Conservation (phyloP, 2,113 vertebrate species). For the Scatophagus argus region DNA sequence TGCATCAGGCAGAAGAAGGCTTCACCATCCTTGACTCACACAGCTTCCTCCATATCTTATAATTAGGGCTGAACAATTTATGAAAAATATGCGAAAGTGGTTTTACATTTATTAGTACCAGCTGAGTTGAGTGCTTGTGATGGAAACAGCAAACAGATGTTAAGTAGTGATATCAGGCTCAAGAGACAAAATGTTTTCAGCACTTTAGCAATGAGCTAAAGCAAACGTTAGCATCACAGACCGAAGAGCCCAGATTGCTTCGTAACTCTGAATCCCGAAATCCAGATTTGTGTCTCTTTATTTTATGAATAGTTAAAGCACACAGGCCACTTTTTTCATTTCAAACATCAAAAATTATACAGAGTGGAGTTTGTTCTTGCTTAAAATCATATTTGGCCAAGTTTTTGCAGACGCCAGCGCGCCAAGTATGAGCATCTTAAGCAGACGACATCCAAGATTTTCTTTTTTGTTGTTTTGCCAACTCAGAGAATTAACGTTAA, state of each 20-base stretch:
- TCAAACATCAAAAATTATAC: background rate
- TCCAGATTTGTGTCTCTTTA: background rate
- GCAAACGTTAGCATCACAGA: background rate
- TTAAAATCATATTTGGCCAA: background rate
- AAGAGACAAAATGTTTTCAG: slow-evolving; percentile 11
- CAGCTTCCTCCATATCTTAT: background rate
- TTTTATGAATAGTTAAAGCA: background rate
- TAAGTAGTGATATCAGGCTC: slow-evolving; percentile 12
- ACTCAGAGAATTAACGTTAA: slow-evolving; percentile 16
- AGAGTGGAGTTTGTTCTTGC: background rate
- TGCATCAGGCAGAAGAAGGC: slow-evolving; percentile 7
- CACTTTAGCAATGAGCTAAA: background rate
- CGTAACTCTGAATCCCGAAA: background rate
- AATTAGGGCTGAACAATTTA: background rate
- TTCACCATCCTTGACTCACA: background rate
- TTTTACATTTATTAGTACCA: slow-evolving; percentile 1
- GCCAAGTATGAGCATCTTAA: slow-evolving; percentile 8
- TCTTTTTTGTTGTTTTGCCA: slow-evolving; percentile 7
- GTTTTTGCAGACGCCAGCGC: background rate
- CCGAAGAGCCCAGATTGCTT: background rate
- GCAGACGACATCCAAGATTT: slow-evolving; percentile 15
- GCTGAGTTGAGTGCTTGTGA: slow-evolving; percentile 1
- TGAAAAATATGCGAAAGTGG: background rate
- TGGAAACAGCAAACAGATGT: background rate
- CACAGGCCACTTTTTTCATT: background rate